phyloP scores from a whole-genome alignment of 53 echinoderm and acorn worm genomes.

The Antedon mediterranea region DNA sequence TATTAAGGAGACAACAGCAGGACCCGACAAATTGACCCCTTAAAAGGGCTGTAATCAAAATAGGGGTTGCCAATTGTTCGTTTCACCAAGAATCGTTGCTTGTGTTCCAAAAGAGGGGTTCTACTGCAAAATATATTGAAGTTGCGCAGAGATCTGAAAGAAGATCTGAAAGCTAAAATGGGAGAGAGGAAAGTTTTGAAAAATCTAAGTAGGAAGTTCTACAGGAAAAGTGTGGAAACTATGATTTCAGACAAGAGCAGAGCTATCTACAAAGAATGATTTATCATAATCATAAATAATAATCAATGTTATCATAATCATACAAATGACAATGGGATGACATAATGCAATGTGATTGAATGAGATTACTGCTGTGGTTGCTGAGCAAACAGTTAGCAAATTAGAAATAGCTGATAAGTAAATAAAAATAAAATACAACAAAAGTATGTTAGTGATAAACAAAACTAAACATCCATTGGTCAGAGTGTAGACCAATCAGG shows the following conservation, averaged over 20 bases:
- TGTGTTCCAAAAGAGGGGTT: too few relatives aligned
- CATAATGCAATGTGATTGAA: neutral
- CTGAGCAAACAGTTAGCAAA: neutral
- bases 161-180: too few relatives aligned
- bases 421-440: neutral
- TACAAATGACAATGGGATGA: neutral
- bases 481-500: neutral
- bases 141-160: neutral
- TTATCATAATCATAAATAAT: neutral
- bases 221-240: neutral
- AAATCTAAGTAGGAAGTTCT: neutral
- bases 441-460: neutral
- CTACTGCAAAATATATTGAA: too few relatives aligned
- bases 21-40: too few relatives aligned
- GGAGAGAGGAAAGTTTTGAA: neutral
- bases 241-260: neutral
- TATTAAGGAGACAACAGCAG: too few relatives aligned
- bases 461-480: neutral
- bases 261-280: neutral
- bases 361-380: neutral
- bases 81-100: too few relatives aligned
- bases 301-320: neutral
- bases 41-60: too few relatives aligned
- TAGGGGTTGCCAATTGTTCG: too few relatives aligned
- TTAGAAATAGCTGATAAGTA: neutral